Conservation (phyloP, 1,140 invertebrate species). For the Nylanderia fulva region DNA sequence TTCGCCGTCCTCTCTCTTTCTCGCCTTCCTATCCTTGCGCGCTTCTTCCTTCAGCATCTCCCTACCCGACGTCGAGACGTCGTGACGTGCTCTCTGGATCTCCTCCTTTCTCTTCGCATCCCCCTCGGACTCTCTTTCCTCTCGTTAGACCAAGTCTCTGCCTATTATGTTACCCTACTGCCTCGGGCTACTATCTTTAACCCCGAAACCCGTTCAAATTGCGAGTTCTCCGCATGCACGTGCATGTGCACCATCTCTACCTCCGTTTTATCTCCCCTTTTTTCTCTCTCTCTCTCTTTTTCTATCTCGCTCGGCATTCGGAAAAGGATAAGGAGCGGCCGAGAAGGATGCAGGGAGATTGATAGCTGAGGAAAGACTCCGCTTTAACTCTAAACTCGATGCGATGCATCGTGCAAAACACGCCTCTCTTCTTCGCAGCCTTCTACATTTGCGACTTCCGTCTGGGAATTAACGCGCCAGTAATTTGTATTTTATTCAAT, state of each 20-base stretch:
- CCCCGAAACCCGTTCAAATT: constrained; percentile 77
- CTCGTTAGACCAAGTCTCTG: constrained; percentile 73
- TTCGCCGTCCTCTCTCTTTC: not conserved
- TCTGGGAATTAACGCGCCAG: not conserved
- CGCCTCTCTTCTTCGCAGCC: not conserved
- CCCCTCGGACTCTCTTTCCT: constrained; percentile 61
- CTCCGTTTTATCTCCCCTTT: constrained; percentile 1
- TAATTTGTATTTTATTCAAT: too few relatives aligned
- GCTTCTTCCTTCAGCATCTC: constrained; percentile 68
- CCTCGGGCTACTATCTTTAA: constrained; percentile 79
- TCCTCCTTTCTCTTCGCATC: not conserved
- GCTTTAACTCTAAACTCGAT: constrained; percentile 18
- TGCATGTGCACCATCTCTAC: constrained; percentile 53
- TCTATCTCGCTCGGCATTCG: constrained; percentile 41
- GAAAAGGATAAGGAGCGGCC: constrained; percentile 58
- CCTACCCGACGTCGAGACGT: constrained; percentile 58
- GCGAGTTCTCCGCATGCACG: constrained; percentile 64
- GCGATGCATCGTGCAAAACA: not conserved
- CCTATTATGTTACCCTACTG: constrained; percentile 80
- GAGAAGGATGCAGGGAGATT: constrained; percentile 37
- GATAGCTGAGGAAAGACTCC: constrained; percentile 40
- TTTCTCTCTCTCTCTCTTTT: not conserved
- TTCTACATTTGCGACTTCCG: constrained; percentile 26
- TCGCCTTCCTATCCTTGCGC: constrained; percentile 18
- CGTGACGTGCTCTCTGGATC: constrained; percentile 47